Conservation (phyloP, 2,888 invertebrate genomes). For the Drosophila quinaria region DNA sequence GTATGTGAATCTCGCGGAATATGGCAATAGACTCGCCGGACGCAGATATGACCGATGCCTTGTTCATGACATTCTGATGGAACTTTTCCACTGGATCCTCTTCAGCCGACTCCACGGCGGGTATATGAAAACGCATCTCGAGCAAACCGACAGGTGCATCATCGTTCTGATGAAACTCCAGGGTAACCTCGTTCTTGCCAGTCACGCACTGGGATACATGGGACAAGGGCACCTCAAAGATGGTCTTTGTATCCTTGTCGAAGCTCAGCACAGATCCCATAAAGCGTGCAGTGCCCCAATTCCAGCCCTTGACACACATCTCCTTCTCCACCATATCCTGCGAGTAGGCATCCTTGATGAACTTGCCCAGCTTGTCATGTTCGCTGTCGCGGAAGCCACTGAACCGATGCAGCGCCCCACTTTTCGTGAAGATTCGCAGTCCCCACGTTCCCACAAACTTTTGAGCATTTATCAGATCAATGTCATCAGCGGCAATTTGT, state of each 20-base stretch:
- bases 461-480: constrained; percentile 96
- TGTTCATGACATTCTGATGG: constrained; percentile 97
- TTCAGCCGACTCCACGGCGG: constrained; percentile 94
- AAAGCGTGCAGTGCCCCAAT: constrained; percentile 99
- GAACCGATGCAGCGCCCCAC: constrained; percentile 95
- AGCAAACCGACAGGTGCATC: constrained; percentile 98
- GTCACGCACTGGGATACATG: constrained; percentile 98
- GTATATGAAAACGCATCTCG: constrained; percentile 99
- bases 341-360: constrained; percentile 93
- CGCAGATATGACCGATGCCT: constrained; percentile 98
- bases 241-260: constrained; percentile 93
- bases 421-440: constrained; percentile 94
- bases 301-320: constrained; percentile 98
- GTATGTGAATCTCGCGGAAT: constrained; percentile 98
- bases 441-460: constrained; percentile 96
- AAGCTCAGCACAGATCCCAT: constrained; percentile 94
- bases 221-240: constrained; percentile 98
- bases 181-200: constrained; percentile 98
- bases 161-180: constrained; percentile 99
- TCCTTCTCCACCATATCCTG: constrained; percentile 96
- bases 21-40: constrained; percentile 99
- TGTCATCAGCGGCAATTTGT: constrained; percentile 93
- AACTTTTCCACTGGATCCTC: constrained; percentile 98
- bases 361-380: constrained; percentile 96
- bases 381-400: constrained; percentile 97